Evolutionary conservation across 2,888 invertebrate genomes (phyloP), one percentile per base, ranked within the genome.

Genomic region (Drosophila lutescens): DNA sequence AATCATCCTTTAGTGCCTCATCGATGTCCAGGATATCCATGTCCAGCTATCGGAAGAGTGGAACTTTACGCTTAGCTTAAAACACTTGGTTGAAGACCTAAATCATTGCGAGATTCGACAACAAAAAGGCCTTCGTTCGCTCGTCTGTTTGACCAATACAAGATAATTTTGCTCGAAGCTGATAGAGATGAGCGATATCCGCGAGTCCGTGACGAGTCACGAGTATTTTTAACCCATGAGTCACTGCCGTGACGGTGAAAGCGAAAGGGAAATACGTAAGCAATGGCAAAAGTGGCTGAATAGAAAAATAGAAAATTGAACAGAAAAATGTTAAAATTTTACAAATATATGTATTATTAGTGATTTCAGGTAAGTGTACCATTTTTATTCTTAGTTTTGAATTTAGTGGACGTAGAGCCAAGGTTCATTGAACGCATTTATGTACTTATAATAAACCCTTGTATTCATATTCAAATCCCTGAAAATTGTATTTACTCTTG

Each of bases 21-120:
- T 92, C 92, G 72, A 92, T 91, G 67, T 92, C 92, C 75, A 92
- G 79, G 80, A 92, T 91, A 87, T 92, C 92, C 92, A 92, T 91
- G 70, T 70, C 84, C 79, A 65, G 50, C 54, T 58, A 63, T 69
- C 60, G 44, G 61, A 63, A 51, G 61, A 30, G 60, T 51, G 32
- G 44, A 41, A 53, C 65, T 58, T 68, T 68, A 44, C 26, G 58
- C 50, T 53, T 53, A 61, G 51, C 61, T 71, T 61, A 41, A 67
- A 60, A 58, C 58, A 67, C 61, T 57, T 47, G 40, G 55, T 4
- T 20, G 43, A 46, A 68, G 53, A 38, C 51, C 70, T 69, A 70
- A 72, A 71, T 57, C 57, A 71, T 72, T 72, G 72, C 73, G 23
- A 60, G 40, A 50, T 50, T 44, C 40, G 56, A 53, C 57, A 71